A percentile compares a stretch with the other conserved stretches of the same genome.
Conservation (phyloP, 2,797 vertebrate species). For the Knipowitschia caucasica region DNA sequence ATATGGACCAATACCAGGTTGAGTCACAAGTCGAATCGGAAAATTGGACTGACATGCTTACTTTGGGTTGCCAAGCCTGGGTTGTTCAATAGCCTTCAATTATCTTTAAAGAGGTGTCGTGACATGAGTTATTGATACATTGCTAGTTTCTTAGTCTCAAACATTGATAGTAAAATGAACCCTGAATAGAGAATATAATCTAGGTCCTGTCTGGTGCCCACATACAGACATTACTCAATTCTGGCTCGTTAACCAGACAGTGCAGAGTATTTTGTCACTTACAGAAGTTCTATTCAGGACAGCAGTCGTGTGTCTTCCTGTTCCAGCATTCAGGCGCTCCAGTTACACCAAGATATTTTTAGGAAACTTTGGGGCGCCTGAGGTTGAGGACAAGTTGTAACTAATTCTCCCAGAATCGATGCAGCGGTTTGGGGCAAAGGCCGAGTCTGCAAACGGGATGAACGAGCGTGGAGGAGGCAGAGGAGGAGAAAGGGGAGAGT, state of each 20-base stretch:
- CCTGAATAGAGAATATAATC: no score
- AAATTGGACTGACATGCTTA: no score
- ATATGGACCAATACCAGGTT: no score
- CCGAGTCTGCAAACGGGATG: conserved; percentile 20
- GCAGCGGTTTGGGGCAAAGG: conserved; percentile 11
- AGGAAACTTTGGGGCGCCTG: conserved; percentile 20
- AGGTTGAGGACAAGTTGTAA: conserved; percentile 47
- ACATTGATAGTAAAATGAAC: no score
- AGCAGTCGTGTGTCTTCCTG: conserved; percentile 32
- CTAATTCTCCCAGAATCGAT: conserved; percentile 49
- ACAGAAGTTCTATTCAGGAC: conserved; percentile 37
- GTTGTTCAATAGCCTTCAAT: no score
- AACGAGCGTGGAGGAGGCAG: conserved; percentile 12
- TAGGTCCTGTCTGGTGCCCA: no score
- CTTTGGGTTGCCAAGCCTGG: no score
- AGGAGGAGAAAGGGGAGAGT: neutral
- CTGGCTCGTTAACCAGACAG: conserved; percentile 31
- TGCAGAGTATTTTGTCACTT: conserved; percentile 9
- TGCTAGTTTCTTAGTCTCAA: no score
- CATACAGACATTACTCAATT: no score
- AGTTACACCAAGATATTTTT: conserved; percentile 53
- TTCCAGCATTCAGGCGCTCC: conserved; percentile 32
- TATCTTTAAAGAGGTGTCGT: no score
- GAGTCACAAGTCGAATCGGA: no score
- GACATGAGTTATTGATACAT: no score